Evolutionary conservation across 2,888 invertebrate genomes (phyloP).

Genomic region (Anorthoa munda): DNA sequence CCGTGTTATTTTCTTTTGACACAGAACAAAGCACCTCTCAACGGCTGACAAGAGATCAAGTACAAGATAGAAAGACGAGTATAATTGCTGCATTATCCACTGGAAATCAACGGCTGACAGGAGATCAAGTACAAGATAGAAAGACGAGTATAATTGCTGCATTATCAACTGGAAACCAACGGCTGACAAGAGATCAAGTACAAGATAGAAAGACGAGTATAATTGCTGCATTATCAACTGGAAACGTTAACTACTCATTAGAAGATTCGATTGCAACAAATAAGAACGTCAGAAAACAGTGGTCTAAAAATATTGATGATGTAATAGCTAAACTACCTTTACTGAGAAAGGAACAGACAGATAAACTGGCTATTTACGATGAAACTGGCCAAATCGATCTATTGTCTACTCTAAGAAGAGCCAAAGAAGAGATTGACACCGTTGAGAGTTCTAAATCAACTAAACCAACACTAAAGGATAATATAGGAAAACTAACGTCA

Average conservation of each 20-base stretch:
- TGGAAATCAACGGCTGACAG: too few relatives aligned
- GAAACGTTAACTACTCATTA: slow-evolving; percentile 25
- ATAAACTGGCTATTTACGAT: slow-evolving; percentile 17
- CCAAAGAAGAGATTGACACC: background rate
- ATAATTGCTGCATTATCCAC: too few relatives aligned
- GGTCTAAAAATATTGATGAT: slow-evolving; percentile 12
- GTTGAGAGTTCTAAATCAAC: slow-evolving; percentile 4
- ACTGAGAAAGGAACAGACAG: slow-evolving; percentile 3
- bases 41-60: too few relatives aligned
- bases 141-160: background rate
- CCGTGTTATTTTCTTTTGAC: slow-evolving; percentile 27
- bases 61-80: too few relatives aligned
- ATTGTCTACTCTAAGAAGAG: background rate
- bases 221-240: background rate
- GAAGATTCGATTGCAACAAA: slow-evolving; percentile 16
- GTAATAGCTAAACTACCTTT: slow-evolving; percentile 6
- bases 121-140: background rate
- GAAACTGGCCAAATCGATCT: background rate
- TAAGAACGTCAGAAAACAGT: slow-evolving; percentile 3
- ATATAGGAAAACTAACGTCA: background rate
- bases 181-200: background rate
- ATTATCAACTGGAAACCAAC: background rate
- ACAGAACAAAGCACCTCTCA: slow-evolving; percentile 9
- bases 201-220: background rate
- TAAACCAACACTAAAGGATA: background rate